These are phyloP conservation scores for Parotocinclus haroldoi DNA, from an alignment of 2,797 vertebrate species.

Conservation along the genomic window DNA sequence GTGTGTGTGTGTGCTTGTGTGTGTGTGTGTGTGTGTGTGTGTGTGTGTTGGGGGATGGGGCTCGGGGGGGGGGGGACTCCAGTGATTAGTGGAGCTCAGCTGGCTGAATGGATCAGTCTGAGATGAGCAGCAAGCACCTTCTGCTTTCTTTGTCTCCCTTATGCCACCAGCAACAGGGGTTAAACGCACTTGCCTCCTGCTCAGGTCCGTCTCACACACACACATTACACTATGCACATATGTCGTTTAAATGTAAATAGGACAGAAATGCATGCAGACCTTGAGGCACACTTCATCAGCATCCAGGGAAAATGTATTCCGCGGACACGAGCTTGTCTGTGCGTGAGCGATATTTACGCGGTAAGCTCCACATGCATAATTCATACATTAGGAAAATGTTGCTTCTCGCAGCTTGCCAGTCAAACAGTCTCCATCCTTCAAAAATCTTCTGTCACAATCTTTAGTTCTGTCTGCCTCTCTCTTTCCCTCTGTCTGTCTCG, in stretches of 20 bases:
- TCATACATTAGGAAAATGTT: background rate
- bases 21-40: conserved; percentile 31
- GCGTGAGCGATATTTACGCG: background rate
- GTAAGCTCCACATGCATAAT: background rate
- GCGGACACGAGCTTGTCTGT: background rate
- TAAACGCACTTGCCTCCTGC: conserved; percentile 9
- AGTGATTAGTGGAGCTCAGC: conserved; percentile 70
- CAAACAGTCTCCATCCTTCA: conserved; percentile 1
- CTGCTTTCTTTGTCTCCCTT: conserved; percentile 9
- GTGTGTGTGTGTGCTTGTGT: conserved; percentile 21
- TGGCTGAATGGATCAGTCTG: conserved; percentile 68
- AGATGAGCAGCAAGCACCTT: conserved; percentile 56
- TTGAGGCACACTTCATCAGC: background rate
- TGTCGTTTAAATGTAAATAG: background rate
- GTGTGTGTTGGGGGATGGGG: too few relatives aligned
- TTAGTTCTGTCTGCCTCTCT: conserved; percentile 3
- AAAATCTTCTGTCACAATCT: conserved; percentile 10
- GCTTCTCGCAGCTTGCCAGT: conserved; percentile 1
- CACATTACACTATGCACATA: background rate
- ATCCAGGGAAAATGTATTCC: background rate
- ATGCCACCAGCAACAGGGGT: conserved; percentile 12
- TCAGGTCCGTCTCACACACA: background rate
- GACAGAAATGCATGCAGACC: background rate
- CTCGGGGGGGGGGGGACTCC: too few relatives aligned
- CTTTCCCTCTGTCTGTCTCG: background rate